Conservation (phyloP, 2,113 vertebrate species). For the Polypterus senegalus region DNA sequence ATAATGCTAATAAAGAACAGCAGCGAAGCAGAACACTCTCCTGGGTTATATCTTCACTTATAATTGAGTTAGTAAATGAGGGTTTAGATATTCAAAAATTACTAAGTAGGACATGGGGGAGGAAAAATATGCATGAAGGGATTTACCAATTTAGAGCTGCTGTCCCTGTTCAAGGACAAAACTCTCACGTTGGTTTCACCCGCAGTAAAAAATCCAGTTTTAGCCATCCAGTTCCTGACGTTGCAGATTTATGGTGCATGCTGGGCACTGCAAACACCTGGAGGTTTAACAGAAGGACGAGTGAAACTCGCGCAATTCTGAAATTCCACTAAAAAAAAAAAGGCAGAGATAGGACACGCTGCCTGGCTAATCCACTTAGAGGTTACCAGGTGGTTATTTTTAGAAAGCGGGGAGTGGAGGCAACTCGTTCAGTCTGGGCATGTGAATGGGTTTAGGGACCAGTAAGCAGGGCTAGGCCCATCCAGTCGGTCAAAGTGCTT, state of each 20-base stretch:
- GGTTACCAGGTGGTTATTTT: too few relatives aligned
- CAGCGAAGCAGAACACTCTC: conserved; percentile 20
- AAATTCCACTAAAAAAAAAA: too few relatives aligned
- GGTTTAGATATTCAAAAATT: conserved; percentile 24
- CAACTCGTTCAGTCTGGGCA: too few relatives aligned
- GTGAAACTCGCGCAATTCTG: too few relatives aligned
- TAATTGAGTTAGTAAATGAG: conserved; percentile 35
- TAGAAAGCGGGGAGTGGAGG: too few relatives aligned
- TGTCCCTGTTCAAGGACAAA: conserved; percentile 30
- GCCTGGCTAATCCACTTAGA: too few relatives aligned
- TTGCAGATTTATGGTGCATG: conserved; percentile 1
- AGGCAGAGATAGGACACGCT: too few relatives aligned
- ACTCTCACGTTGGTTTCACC: conserved; percentile 6
- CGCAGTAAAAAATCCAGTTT: neutral
- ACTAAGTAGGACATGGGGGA: conserved; percentile 15
- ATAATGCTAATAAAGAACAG: conserved; percentile 21
- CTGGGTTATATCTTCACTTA: conserved; percentile 19
- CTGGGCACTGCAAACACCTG: too few relatives aligned
- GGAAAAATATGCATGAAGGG: conserved; percentile 13
- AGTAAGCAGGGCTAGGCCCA: too few relatives aligned
- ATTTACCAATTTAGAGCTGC: conserved; percentile 27
- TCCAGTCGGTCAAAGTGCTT: too few relatives aligned
- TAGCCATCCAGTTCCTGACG: neutral
- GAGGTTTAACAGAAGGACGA: too few relatives aligned
- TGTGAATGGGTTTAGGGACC: too few relatives aligned